Percentiles rank a stretch among this genome's conserved stretches.
phyloP scores from a whole-genome alignment of 2,797 vertebrate species.

The Melanogrammus aeglefinus region DNA sequence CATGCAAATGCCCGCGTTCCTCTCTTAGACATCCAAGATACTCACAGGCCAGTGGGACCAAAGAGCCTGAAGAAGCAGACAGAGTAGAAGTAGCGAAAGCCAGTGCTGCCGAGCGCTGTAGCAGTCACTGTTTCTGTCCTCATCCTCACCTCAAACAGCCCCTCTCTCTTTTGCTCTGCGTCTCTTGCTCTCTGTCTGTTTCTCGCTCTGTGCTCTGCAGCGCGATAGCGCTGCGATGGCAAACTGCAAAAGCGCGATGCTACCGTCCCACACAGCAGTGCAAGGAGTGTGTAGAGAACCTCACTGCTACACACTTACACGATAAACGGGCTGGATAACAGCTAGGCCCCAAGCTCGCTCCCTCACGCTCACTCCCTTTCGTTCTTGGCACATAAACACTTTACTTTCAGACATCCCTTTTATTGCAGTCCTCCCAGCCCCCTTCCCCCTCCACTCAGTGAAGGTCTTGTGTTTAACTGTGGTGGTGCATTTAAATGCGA shows the following conservation, averaged over 20 bases:
- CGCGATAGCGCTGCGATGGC: slow-evolving; percentile 56
- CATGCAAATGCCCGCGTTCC: slow-evolving; percentile 35
- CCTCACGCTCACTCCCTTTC: slow-evolving; percentile 2
- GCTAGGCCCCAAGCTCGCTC: slow-evolving; percentile 34
- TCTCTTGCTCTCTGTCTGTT: slow-evolving; percentile 17
- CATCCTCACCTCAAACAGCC: slow-evolving; percentile 67
- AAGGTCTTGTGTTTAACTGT: neutral
- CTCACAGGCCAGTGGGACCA: slow-evolving; percentile 75
- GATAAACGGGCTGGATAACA: slow-evolving; percentile 11
- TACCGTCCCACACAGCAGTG: slow-evolving; percentile 67
- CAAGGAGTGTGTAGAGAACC: slow-evolving; percentile 52
- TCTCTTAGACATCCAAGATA: slow-evolving; percentile 45
- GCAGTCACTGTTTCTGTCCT: slow-evolving; percentile 76
- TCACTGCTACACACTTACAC: slow-evolving; percentile 24
- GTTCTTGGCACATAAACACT: neutral
- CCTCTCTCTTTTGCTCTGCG: slow-evolving; percentile 25
- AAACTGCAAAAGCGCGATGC: slow-evolving; percentile 59
- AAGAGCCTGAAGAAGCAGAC: slow-evolving; percentile 76
- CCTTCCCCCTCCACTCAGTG: neutral
- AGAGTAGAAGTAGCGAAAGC: slow-evolving; percentile 78
- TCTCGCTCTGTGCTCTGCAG: slow-evolving; percentile 38
- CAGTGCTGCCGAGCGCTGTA: slow-evolving; percentile 65
- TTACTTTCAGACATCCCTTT: neutral
- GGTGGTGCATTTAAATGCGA: neutral
- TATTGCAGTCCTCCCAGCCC: neutral